Evolutionary conservation across 2,113 vertebrate species (phyloP).

Genomic region (Notarius quadriscutis): DNA sequence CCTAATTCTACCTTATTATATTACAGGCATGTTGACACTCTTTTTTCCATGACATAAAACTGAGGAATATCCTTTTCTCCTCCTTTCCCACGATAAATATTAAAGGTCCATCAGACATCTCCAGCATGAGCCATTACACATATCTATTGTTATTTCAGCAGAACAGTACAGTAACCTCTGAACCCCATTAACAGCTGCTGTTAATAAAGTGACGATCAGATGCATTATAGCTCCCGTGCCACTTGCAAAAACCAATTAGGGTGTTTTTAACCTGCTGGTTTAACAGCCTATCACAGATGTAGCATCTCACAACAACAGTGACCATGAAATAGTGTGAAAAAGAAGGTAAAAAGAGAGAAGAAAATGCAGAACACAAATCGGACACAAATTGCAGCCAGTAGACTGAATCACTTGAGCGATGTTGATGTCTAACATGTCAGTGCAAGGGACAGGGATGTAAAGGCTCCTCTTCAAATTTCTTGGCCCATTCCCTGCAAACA

Average conservation of each 20-base stretch:
- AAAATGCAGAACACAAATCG: neutral
- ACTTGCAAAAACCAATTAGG: conserved; percentile 66
- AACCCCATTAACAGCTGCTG: conserved; percentile 57
- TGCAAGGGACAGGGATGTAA: conserved; percentile 66
- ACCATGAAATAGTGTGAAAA: conserved; percentile 16
- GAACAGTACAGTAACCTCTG: conserved; percentile 63
- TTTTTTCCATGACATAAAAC: conserved; percentile 50
- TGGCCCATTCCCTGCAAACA: conserved; percentile 52
- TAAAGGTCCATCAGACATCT: conserved; percentile 69
- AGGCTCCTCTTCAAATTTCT: conserved; percentile 61
- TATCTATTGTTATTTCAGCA: conserved; percentile 67
- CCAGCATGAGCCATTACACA: conserved; percentile 61
- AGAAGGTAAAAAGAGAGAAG: neutral
- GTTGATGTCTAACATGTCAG: conserved; percentile 63
- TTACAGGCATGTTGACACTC: conserved; percentile 39
- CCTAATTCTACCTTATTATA: conserved; percentile 36
- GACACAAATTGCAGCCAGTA: conserved; percentile 7
- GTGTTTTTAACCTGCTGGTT: conserved; percentile 64
- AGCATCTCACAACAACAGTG: conserved; percentile 42
- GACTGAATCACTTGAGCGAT: conserved; percentile 54
- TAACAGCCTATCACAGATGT: conserved; percentile 60
- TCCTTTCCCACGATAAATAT: conserved; percentile 63
- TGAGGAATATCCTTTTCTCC: conserved; percentile 59
- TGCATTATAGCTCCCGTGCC: conserved; percentile 51
- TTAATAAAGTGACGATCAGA: conserved; percentile 66